A percentile compares a stretch with the other conserved stretches of the same genome.
phyloP scores from a whole-genome alignment of 2,113 vertebrate genomes.

The Mugil cephalus region DNA sequence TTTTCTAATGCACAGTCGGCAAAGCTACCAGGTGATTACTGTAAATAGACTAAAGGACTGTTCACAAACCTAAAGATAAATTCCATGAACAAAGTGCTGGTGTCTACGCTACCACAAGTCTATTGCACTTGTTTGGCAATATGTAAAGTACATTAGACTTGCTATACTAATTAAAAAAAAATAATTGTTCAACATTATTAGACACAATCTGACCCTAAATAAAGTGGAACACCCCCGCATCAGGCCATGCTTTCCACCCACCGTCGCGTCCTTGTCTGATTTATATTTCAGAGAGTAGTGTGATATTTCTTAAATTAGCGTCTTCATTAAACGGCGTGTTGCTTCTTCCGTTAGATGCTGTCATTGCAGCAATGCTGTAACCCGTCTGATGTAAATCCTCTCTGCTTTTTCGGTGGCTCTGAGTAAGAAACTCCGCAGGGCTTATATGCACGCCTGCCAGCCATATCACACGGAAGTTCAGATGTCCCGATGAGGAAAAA shows the following conservation, averaged over 20 bases:
- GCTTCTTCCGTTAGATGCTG: constrained; percentile 76
- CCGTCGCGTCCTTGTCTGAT: constrained; percentile 32
- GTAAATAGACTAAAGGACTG: too few species aligned
- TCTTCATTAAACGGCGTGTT: constrained; percentile 80
- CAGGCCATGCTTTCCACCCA: constrained; percentile 14
- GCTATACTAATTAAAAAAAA: neutral
- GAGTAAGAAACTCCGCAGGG: constrained; percentile 52
- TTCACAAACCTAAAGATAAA: too few species aligned
- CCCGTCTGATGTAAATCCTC: constrained; percentile 74
- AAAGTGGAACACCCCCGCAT: constrained; percentile 15
- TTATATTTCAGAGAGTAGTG: constrained; percentile 64
- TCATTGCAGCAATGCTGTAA: constrained; percentile 70
- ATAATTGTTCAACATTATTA: neutral
- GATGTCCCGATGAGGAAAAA: constrained; percentile 27
- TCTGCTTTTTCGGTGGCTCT: constrained; percentile 66
- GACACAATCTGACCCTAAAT: constrained; percentile 1
- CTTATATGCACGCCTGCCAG: constrained; percentile 34
- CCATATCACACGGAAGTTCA: constrained; percentile 22
- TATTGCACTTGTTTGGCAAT: neutral
- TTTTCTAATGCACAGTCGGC: too few species aligned
- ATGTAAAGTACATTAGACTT: too few species aligned
- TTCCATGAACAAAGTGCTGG: too few species aligned
- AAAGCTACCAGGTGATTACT: too few species aligned
- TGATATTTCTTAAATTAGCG: constrained; percentile 78
- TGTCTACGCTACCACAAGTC: too few species aligned